Base-by-base conservation (phyloP, 2,888 invertebrate species). In the Drosophila algonquin region DNA sequence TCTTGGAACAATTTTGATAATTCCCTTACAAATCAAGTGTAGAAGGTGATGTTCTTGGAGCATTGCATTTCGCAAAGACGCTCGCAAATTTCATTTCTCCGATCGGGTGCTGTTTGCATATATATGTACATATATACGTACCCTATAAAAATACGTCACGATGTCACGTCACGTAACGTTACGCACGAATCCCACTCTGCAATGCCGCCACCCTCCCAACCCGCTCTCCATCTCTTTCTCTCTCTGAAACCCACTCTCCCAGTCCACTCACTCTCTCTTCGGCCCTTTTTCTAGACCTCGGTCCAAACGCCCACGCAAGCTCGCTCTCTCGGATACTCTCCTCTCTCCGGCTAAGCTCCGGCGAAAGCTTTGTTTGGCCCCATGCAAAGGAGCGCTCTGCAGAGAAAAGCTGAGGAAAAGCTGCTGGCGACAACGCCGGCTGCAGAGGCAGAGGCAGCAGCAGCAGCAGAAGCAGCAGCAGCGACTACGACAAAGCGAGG, bases 131-230 rank as follows among this genome's bases (percentile, higher is more conserved):
- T 40, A 6, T 14, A 40, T 40, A 21, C 7, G 7, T 6, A 2
- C 40, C 14, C 40, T 6, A 14, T 40, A 40, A 6, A 35, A 0
- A 32, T 32, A 35, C 40, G 40, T 40, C 40, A 40, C 40, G 40
- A n/a, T n/a, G n/a, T 50, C 27, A n/a, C 24, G 9, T n/a, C 24
- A 14, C 6, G n/a, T 27, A 8, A 9, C 27, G 8, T 35, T 32
- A 57, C 47, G 32, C 47, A 57, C 27, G 30, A 47, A 3, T 27
- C n/a, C 27, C 21, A 27, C 46, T 47, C 30, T 47, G 32, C 44
- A 18, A 47, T 30, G 27, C 46, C 18, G 7, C 8, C 45, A 56
- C 46, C 32, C 21, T 57, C 35, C 56, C 21, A 46, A 8, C 57
- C 46, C 30, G 47, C 32, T 47, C 18, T 40, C 53, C n/a, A n/a